Conservation (phyloP, 2,797 vertebrate species). For the Microhierax caerulescens region DNA sequence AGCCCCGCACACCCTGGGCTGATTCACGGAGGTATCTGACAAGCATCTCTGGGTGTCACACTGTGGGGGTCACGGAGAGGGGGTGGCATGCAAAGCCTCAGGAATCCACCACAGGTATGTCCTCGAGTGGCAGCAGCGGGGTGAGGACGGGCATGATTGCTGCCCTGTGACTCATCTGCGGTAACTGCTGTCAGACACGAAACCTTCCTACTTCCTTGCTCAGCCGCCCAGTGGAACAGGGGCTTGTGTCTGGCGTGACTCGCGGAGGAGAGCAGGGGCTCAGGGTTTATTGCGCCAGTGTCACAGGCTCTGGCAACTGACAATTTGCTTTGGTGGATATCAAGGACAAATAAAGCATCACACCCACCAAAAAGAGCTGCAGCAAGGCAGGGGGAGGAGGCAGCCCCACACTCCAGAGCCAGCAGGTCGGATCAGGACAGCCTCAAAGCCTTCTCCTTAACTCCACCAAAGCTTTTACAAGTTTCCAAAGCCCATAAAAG, state of each 20-base stretch:
- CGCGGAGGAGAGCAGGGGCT: neutral
- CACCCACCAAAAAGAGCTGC: neutral
- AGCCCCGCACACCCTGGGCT: neutral
- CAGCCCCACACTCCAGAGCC: neutral
- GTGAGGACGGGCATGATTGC: neutral
- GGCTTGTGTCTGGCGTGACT: neutral
- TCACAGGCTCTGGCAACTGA: neutral
- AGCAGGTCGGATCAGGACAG: neutral
- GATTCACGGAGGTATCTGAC: neutral
- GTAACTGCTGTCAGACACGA: neutral
- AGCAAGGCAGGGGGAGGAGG: neutral
- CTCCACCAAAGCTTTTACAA: neutral
- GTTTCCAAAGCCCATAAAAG: neutral
- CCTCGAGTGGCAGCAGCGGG: rapidly evolving
- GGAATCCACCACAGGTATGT: neutral
- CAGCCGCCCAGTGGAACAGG: rapidly evolving
- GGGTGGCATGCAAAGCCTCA: neutral
- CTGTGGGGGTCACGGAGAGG: neutral
- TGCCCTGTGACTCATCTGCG: neutral
- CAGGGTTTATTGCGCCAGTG: neutral
- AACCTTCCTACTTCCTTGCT: neutral
- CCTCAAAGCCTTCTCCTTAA: neutral
- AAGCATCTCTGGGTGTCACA: neutral
- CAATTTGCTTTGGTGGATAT: neutral
- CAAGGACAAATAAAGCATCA: neutral